These are phyloP conservation scores for Anhinga rufa DNA, from an alignment of 2,113 vertebrate genomes.

Conservation along the genomic window DNA sequence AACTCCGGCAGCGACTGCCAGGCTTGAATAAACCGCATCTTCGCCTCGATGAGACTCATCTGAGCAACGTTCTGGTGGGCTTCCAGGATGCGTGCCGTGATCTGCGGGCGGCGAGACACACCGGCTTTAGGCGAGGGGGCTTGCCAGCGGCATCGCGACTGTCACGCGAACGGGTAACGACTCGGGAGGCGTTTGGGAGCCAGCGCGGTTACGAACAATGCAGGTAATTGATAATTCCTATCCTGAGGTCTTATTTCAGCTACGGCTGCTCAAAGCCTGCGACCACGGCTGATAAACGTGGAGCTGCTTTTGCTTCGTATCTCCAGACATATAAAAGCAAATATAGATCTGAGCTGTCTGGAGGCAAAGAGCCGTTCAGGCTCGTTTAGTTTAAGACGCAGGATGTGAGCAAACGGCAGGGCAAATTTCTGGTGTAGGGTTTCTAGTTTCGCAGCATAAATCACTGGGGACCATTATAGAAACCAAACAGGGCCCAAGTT, in stretches of 20 bases:
- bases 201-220: neutral
- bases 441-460: neutral
- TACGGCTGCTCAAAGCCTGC: neutral
- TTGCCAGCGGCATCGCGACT: neutral
- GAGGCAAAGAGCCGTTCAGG: neutral
- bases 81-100: conserved; percentile 93
- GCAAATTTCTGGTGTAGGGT: neutral
- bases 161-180: neutral
- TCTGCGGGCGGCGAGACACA: conserved; percentile 72
- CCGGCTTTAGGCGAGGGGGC: neutral
- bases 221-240: neutral
- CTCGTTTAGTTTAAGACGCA: neutral
- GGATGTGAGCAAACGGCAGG: neutral
- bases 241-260: neutral
- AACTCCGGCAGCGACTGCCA: conserved; percentile 98
- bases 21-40: conserved; percentile 97
- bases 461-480: neutral
- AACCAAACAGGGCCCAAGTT: neutral
- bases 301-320: neutral
- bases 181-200: neutral
- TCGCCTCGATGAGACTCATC: conserved; percentile 98
- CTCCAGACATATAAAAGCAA: neutral
- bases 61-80: conserved; percentile 98
- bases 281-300: neutral
- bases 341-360: neutral